Evolutionary conservation across 2,113 vertebrate genomes (phyloP), one percentile per base, ranked within the genome.

Genomic region (Seriola dumerili): DNA sequence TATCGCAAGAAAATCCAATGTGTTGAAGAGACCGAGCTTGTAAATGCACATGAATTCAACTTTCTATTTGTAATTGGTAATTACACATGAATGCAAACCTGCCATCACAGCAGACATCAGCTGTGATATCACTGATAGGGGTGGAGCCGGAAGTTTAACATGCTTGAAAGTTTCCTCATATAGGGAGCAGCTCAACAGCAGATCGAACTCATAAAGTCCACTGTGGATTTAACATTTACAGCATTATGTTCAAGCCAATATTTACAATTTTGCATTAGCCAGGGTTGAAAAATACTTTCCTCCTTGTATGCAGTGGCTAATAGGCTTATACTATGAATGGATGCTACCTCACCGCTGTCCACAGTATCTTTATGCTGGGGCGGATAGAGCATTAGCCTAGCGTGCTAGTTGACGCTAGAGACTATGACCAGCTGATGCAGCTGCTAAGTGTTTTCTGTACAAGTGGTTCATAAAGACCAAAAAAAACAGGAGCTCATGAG

Each of bases 371-470:
- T 13, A 36, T 25, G 52, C n/a, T 74, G 36, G 29, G 29, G 29
- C 29, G 29, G 2, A 29, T n/a, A 12, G 4, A 59, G 61, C 23
- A 25, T n/a, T 44, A 72, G 48, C 61, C 42, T 71, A 84, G 48
- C 84, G 78, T 72, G 78, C 55, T 78, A 78, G 74, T 44, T 76
- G 29, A 38, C 62, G 44, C 11, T 29, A 29, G 29, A 29, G 29
- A 29, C 29, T 29, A 29, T 29, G 29, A 29, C 29, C 29, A 29
- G 29, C 29, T 29, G 25, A 25, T 25, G 46, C 85, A 83, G 80
- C 76, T 72, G 72, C 75, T 76, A 48, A 32, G 14, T n/a, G 44
- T 29, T 64, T 63, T 50, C 14, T n/a, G 52, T 36, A 11, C n/a
- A 44, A 59, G 14, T 12, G 23, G 25, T 46, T 36, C 46, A 69